Base-by-base conservation (phyloP, 2,113 vertebrate genomes). In the Calidris pygmaea region DNA sequence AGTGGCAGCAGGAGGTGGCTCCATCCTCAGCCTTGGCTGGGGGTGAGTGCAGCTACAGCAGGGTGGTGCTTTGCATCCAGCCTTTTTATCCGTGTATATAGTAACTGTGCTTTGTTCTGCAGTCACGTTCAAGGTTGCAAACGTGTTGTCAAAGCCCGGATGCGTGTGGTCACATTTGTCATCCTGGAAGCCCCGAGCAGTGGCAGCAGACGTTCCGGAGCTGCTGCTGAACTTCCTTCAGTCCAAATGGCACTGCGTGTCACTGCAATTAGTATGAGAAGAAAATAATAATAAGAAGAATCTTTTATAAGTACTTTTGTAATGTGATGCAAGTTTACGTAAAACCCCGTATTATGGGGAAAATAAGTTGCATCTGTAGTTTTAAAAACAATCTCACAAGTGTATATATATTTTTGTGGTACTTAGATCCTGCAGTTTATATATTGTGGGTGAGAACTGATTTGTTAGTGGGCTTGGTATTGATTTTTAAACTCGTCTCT, bases 221-320 rank as follows among this genome's bases (percentile, higher is more conserved):
- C 81, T 59, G 90, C 78, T 93, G 3, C 0, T 20, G 32, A 70
- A 4, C 67, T 80, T 84, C 90, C 79, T 27, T 22, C 1, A 2
- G 60, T 63, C 29, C 5, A 0, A 27, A 16, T 4, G 48, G n/a
- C 1, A 0, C 34, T 27, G n/a, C 13, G 0, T 30, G 7, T 37
- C 35, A 4, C 17, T n/a, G 41, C 66, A 20, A 21, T 29, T 58
- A 2, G 0, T 14, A 15, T 3, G 53, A 66, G 41, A 34, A 68
- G 43, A 35, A 56, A 80, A 37, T 37, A 15, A 53, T 20, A 6
- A 30, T 16, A 6, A 30, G 7, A 26, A 0, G 10, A 19, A 22
- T 63, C 22, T 75, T 65, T 7, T 65, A 17, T 32, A 62, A 75
- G 30, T 10, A 70, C 7, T 29, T 45, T 26, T 37, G 45, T n/a